phyloP scores from a whole-genome alignment of 37 sponge, comb jelly and placozoan species.

The Oscarella lobularis region DNA sequence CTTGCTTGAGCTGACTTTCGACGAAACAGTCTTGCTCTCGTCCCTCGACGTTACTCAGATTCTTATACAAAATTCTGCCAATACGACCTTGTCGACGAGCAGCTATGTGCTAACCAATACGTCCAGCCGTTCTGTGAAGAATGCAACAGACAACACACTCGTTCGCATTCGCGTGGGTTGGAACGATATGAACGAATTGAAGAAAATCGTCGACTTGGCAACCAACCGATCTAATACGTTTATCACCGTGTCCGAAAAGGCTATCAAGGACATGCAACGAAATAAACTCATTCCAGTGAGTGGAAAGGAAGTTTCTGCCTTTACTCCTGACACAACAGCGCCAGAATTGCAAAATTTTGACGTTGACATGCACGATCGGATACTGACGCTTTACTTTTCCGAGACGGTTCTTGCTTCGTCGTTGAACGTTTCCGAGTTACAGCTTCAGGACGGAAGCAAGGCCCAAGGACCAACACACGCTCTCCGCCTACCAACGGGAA shows the following conservation, averaged over 20 bases:
- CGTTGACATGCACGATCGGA: constrained; percentile 60
- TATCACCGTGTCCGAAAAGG: constrained; percentile 22
- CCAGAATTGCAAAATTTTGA: constrained; percentile 43
- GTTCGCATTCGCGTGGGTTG: constrained; percentile 36
- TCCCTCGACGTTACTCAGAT: constrained; percentile 27
- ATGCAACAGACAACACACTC: constrained; percentile 44
- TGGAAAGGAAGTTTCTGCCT: constrained; percentile 23
- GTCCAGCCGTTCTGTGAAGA: constrained; percentile 2
- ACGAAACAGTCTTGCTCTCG: constrained; percentile 43
- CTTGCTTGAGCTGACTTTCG: constrained; percentile 57
- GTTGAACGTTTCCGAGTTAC: constrained; percentile 38
- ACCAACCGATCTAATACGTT: constrained; percentile 46
- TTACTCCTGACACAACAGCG: constrained; percentile 45
- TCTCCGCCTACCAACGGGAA: constrained; percentile 15
- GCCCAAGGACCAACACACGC: constrained; percentile 14
- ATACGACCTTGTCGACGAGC: constrained; percentile 24
- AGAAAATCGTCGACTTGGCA: constrained; percentile 50
- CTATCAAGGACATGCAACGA: constrained; percentile 62
- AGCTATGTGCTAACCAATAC: constrained; percentile 28
- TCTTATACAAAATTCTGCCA: constrained; percentile 26
- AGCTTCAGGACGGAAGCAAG: constrained; percentile 40
- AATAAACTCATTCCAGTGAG: constrained; percentile 25
- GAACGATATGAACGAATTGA: constrained; percentile 60
- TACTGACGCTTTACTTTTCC: constrained; percentile 58
- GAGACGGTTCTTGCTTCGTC: constrained; percentile 71